phyloP scores from a whole-genome alignment of 2,888 invertebrate species.

The Megastigmus dorsalis region DNA sequence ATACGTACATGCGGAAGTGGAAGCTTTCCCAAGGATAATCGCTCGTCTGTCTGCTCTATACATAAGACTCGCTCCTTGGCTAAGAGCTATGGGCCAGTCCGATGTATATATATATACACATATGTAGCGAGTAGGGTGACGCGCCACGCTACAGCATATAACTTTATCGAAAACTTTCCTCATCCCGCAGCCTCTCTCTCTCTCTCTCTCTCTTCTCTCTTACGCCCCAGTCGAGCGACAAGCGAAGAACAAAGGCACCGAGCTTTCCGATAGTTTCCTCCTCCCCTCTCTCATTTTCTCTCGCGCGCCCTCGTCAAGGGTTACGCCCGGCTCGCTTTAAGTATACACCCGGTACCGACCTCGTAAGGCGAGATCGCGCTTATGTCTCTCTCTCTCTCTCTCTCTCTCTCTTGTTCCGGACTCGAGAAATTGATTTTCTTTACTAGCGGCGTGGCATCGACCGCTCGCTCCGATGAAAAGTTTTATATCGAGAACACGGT shows the following conservation, averaged over 20 bases:
- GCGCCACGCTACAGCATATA: slow-evolving; percentile 17
- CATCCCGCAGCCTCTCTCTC: not conserved
- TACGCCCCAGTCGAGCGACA: not conserved
- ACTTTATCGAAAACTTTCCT: slow-evolving; percentile 45
- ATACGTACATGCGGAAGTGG: too few relatives aligned
- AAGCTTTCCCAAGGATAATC: slow-evolving; percentile 49
- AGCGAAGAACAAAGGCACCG: slow-evolving; percentile 39
- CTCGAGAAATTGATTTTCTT: slow-evolving; percentile 32
- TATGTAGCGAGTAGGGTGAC: not conserved
- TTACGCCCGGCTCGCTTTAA: slow-evolving; percentile 17
- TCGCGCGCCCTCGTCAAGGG: slow-evolving; percentile 9
- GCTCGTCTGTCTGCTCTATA: not conserved
- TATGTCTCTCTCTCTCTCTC: not conserved
- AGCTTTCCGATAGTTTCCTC: slow-evolving; percentile 47
- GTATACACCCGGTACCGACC: not conserved
- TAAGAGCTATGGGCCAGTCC: too few relatives aligned
- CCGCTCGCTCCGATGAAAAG: too few relatives aligned
- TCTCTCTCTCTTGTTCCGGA: too few relatives aligned
- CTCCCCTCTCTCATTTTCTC: slow-evolving; percentile 2
- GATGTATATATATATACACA: not conserved
- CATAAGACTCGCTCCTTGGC: too few relatives aligned
- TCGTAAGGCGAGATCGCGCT: slow-evolving; percentile 9
- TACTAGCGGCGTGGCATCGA: not conserved
- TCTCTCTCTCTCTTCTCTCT: not conserved
- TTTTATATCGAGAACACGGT: not conserved